Percentiles rank a stretch among this genome's conserved stretches.
Evolutionary conservation across 2,888 invertebrate species (phyloP).

Genomic region (Tenthredo amoena): DNA sequence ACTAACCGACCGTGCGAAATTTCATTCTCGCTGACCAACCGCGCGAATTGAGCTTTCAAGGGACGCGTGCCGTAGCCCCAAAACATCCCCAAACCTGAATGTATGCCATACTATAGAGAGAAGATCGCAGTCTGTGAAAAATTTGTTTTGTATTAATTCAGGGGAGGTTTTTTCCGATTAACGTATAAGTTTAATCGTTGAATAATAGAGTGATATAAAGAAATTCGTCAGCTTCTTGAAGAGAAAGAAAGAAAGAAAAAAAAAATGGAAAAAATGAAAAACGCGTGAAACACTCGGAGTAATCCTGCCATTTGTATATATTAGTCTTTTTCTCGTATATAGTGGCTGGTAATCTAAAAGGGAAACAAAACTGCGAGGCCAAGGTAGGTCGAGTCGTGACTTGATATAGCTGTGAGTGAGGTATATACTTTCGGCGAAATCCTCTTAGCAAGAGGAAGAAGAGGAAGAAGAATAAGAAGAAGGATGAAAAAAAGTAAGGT

Average conservation of each 20-base stretch:
- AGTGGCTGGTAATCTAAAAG: conserved; percentile 15
- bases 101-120: neutral
- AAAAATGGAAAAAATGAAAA: neutral
- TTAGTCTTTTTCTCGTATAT: neutral
- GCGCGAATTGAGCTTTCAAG: conserved; percentile 26
- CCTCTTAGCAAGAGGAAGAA: conserved; percentile 65
- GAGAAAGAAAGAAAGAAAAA: neutral
- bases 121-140: neutral
- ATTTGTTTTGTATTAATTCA: neutral
- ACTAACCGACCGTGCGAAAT: conserved; percentile 31
- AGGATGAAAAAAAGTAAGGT: conserved; percentile 33
- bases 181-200: neutral
- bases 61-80: neutral
- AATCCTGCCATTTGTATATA: conserved; percentile 24
- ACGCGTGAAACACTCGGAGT: neutral
- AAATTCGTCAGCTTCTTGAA: neutral
- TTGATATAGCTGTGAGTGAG: conserved; percentile 21
- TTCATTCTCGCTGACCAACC: conserved; percentile 14
- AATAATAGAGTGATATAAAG: neutral
- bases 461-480: neutral
- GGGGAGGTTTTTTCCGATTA: neutral
- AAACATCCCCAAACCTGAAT: neutral
- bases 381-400: neutral
- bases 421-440: conserved; percentile 67
- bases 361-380: neutral